Evolutionary conservation across 2,888 invertebrate species (phyloP), one percentile per base, ranked within the genome.

Genomic region (Pollenia griseotomentosa): DNA sequence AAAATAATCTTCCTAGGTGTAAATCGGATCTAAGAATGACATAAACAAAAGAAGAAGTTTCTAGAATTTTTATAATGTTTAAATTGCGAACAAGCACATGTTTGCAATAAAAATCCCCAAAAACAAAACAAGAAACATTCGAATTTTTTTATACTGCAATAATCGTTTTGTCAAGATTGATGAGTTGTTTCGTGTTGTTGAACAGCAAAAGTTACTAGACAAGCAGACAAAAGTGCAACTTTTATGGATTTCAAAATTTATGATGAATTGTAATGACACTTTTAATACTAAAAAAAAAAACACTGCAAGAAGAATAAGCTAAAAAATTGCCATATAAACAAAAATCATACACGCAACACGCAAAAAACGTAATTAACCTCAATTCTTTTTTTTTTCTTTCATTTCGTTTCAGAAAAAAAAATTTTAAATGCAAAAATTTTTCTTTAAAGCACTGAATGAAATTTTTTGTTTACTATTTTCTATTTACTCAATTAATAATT

Each of bases 361-460:
- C 14, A 23, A 46, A 70, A 70, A 78, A 65, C 16, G 74, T 68
- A 83, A 86, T 82, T 82, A 83, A 81, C 82, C 82, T 63, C 63
- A 86, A 86, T 86, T 68, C 57, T 23, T 57, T 57, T 51, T 77
- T 77, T 57, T 14, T n/a, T n/a, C n/a, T n/a, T n/a, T 14, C 16
- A 55, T 48, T 68, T 51, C 4, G 8, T 78, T 77, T 12, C 11
- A 44, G 7, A 16, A 11, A 61, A 79, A 57, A 11, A 42, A 42
- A 79, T 44, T 44, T 10, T 68, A 79, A 73, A 73, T 73, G n/a
- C 14, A 63, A 40, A 9, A 46, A 33, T 0, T 5, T 33, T 33
- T 33, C 6, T 33, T 33, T 33, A 33, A 33, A 23, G 4, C 6
- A 33, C 6, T 23, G n/a, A 53, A 53, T 51, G 51, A 40, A 53